A percentile compares a stretch with the other conserved stretches of the same genome.
Evolutionary conservation across 2,113 vertebrate species (phyloP).

Genomic region (Romanogobio albipinnatus): DNA sequence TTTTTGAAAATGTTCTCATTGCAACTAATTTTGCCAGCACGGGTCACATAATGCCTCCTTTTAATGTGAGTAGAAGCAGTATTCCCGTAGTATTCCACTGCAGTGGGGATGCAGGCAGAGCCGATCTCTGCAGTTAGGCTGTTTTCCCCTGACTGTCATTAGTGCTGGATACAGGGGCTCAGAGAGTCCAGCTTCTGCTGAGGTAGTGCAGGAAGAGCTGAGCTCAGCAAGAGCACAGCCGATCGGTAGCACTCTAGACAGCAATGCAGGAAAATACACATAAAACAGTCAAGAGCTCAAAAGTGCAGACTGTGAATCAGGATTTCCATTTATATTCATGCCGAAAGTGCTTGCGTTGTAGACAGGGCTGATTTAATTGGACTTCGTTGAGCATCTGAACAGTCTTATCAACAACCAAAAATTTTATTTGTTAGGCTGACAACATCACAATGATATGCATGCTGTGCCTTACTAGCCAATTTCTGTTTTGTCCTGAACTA

Average conservation of each 20-base stretch:
- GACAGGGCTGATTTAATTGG: constrained; percentile 5
- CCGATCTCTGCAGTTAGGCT: constrained; percentile 26
- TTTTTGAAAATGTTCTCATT: no score
- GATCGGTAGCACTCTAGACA: constrained; percentile 29
- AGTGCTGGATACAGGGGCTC: constrained; percentile 34
- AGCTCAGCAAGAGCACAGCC: constrained; percentile 36
- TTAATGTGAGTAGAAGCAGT: neutral
- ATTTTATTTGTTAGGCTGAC: neutral
- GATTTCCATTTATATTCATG: constrained; percentile 12
- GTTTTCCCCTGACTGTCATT: constrained; percentile 1
- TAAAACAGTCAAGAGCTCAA: constrained; percentile 5
- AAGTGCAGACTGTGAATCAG: constrained; percentile 9
- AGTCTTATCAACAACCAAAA: neutral
- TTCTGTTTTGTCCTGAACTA: neutral
- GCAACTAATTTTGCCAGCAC: no score
- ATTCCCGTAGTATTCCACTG: neutral
- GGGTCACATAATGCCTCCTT: neutral
- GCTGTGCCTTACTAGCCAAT: neutral
- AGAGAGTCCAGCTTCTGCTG: constrained; percentile 39
- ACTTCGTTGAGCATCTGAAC: neutral
- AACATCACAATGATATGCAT: neutral
- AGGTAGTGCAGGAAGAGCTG: constrained; percentile 35
- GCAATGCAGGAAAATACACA: constrained; percentile 39
- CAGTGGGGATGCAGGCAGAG: constrained; percentile 19
- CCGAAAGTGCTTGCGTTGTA: neutral